Evolutionary conservation across 2,113 vertebrate genomes (phyloP).

Genomic region (Erythrocercus mccallii): DNA sequence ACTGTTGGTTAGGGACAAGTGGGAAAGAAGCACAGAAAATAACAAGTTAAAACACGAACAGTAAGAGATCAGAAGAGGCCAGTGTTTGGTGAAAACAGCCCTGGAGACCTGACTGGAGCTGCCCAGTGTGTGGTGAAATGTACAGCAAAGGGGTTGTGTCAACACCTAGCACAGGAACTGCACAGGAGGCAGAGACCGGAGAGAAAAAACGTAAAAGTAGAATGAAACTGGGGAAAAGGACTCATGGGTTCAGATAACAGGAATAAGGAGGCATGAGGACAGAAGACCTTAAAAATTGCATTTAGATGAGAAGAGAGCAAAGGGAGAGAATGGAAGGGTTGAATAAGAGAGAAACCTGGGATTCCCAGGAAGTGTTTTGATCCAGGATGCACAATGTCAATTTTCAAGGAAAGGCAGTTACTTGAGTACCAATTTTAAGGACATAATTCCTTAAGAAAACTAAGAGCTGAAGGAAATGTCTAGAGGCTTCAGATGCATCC

Average conservation of each 20-base stretch:
- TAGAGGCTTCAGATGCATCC: neutral
- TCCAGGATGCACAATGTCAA: neutral
- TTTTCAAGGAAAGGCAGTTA: neutral
- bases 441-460: neutral
- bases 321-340: neutral
- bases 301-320: neutral
- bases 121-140: accelerated
- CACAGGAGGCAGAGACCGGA: accelerated
- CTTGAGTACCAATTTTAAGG: neutral
- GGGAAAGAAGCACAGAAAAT: neutral
- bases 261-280: neutral
- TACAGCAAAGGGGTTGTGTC: neutral
- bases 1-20: neutral
- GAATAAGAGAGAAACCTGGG: neutral
- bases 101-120: neutral
- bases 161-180: neutral
- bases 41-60: neutral
- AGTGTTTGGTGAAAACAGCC: neutral
- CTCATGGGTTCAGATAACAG: neutral
- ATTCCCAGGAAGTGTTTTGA: neutral
- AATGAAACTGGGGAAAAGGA: neutral
- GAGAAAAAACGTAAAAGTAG: neutral
- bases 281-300: neutral
- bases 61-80: neutral
- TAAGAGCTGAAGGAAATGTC: neutral